Conservation (phyloP, 2,797 vertebrate species). For the Lerista edwardsae region DNA sequence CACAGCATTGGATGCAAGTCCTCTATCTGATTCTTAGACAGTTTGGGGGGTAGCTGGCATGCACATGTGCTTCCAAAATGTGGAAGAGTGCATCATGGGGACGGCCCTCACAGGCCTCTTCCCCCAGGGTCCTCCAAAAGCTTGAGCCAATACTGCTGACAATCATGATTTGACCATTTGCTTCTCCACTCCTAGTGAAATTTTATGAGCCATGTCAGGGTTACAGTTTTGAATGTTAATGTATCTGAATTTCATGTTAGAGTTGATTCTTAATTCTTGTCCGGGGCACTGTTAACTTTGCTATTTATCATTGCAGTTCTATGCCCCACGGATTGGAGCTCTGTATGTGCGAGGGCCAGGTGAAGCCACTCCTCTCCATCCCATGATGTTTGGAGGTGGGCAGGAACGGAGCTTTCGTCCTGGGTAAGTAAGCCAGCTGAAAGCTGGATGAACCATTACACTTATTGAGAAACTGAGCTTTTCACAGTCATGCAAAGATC, state of each 20-base stretch:
- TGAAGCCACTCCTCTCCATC: constrained; percentile 80
- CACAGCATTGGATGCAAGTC: too few relatives aligned
- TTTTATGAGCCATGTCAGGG: not conserved
- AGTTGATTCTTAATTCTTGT: not conserved
- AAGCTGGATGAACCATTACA: rapidly evolving
- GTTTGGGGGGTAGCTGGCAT: too few relatives aligned
- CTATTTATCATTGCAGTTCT: constrained; percentile 81
- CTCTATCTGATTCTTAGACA: too few relatives aligned
- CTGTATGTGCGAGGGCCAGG: constrained; percentile 84
- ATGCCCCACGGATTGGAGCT: constrained; percentile 89
- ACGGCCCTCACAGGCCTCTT: too few relatives aligned
- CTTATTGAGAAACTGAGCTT: not conserved
- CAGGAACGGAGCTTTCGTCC: constrained; percentile 93
- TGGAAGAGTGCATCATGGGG: too few relatives aligned
- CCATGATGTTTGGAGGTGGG: constrained; percentile 93
- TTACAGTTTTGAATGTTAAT: not conserved
- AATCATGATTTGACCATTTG: not conserved
- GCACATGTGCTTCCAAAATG: too few relatives aligned
- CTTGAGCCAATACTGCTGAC: not conserved
- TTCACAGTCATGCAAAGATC: not conserved
- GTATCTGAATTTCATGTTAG: not conserved
- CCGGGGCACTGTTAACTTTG: not conserved
- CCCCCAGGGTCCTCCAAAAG: too few relatives aligned
- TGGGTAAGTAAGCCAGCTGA: constrained; percentile 87
- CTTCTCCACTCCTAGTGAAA: not conserved